phyloP scores from a whole-genome alignment of 2,113 vertebrate genomes.

The Tychaedon coryphoeus region DNA sequence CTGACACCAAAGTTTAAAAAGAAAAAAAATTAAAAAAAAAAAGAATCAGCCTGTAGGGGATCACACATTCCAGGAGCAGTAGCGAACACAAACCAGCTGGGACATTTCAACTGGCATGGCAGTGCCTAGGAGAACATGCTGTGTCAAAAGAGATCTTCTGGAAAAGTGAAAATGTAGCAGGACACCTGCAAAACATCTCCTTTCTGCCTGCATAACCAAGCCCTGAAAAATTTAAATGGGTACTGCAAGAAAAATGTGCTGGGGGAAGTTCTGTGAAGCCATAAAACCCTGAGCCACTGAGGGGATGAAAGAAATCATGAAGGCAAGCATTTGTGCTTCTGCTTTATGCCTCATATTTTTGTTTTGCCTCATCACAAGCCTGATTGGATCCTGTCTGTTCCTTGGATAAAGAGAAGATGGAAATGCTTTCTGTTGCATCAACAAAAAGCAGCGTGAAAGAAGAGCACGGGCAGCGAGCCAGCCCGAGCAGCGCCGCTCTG shows the following conservation, averaged over 20 bases:
- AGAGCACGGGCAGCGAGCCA: conserved; percentile 16
- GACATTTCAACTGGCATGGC: neutral
- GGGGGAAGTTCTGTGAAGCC: neutral
- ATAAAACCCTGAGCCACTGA: neutral
- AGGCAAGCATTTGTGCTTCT: neutral
- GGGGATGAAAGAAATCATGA: neutral
- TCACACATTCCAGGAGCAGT: neutral
- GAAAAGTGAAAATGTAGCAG: neutral
- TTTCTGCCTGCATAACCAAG: neutral
- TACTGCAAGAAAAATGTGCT: neutral
- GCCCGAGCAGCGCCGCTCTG: neutral
- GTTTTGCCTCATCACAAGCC: neutral
- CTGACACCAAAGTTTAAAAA: neutral
- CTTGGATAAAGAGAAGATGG: conserved; percentile 39
- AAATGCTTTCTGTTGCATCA: conserved; percentile 54
- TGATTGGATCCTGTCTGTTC: conserved; percentile 23
- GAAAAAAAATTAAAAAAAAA: neutral
- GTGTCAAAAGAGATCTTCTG: conserved; percentile 20
- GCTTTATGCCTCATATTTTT: neutral
- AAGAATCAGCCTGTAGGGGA: neutral
- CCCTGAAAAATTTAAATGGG: neutral
- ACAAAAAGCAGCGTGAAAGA: conserved; percentile 25
- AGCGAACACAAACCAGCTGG: neutral
- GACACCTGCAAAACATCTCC: conserved; percentile 38
- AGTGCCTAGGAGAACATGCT: neutral